A percentile compares a stretch with the other conserved stretches of the same genome.
Conservation (phyloP, 2,797 vertebrate genomes). For the Oreochromis grahami region DNA sequence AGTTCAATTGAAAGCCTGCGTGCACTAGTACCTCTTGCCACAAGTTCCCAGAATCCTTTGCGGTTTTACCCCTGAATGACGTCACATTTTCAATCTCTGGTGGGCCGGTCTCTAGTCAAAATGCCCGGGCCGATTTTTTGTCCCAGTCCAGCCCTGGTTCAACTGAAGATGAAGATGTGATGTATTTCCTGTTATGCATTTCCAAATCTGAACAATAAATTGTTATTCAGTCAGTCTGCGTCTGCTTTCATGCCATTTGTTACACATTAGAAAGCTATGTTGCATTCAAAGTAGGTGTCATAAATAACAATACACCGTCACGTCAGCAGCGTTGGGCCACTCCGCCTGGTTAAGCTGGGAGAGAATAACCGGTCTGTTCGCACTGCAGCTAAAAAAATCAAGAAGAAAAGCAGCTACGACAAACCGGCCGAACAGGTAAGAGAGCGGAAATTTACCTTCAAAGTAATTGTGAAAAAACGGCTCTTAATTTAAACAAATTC, state of each 20-base stretch:
- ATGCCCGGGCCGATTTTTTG: too few relatives aligned
- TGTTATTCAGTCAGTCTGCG: too few relatives aligned
- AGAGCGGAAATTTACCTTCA: background rate
- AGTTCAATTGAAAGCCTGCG: too few relatives aligned
- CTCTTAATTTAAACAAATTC: background rate
- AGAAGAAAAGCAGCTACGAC: background rate
- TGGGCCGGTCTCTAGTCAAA: too few relatives aligned
- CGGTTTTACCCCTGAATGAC: too few relatives aligned
- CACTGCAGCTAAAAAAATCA: slow-evolving; percentile 1
- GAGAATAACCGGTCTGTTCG: slow-evolving; percentile 40
- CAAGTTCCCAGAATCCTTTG: too few relatives aligned
- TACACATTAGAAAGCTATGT: background rate
- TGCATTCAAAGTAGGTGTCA: background rate
- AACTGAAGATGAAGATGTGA: background rate
- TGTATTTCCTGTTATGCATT: background rate
- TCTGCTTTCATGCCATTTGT: background rate
- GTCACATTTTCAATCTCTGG: too few relatives aligned
- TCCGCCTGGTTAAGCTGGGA: background rate
- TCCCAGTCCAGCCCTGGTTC: too few relatives aligned
- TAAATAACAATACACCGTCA: background rate
- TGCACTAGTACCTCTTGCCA: too few relatives aligned
- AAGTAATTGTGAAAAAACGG: background rate
- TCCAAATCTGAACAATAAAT: background rate
- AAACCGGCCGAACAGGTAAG: rapidly evolving
- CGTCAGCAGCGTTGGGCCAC: background rate